Percentiles rank a stretch among this genome's conserved stretches.
phyloP scores from a whole-genome alignment of 2,113 vertebrate species.

The Paradisaea rubra region DNA sequence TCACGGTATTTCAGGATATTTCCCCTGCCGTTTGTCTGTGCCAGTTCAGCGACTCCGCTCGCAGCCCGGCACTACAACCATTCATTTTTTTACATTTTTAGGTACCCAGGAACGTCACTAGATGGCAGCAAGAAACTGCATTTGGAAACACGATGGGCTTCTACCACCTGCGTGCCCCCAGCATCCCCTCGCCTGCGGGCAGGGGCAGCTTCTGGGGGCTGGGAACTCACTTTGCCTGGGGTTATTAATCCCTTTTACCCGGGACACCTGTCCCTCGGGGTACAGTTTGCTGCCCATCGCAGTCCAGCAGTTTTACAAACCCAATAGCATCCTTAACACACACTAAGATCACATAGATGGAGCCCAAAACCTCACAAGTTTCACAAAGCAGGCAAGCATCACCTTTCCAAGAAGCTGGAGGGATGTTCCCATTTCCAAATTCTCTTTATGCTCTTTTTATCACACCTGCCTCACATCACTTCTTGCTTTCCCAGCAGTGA shows the following conservation, averaged over 20 bases:
- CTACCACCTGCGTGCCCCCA: accelerated
- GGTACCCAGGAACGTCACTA: not conserved
- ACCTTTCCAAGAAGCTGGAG: not conserved
- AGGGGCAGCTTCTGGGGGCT: no score
- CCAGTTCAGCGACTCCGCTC: accelerated
- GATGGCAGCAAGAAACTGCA: constrained; percentile 57
- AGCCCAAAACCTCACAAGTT: not conserved
- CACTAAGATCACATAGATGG: accelerated
- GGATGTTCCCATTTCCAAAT: not conserved
- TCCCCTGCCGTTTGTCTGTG: not conserved
- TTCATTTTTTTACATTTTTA: accelerated
- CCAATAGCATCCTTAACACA: accelerated
- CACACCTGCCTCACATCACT: no score
- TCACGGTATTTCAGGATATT: not conserved
- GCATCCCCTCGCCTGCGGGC: not conserved
- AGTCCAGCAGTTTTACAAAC: not conserved
- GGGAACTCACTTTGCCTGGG: accelerated
- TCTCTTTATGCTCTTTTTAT: not conserved
- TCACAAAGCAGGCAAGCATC: accelerated
- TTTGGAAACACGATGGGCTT: accelerated
- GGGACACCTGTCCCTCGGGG: not conserved
- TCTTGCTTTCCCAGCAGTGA: not conserved
- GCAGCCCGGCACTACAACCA: accelerated
- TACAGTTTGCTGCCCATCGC: accelerated
- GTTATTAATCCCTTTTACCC: not conserved